Conservation (phyloP, 2,113 vertebrate genomes). For the Apteryx owenii region DNA sequence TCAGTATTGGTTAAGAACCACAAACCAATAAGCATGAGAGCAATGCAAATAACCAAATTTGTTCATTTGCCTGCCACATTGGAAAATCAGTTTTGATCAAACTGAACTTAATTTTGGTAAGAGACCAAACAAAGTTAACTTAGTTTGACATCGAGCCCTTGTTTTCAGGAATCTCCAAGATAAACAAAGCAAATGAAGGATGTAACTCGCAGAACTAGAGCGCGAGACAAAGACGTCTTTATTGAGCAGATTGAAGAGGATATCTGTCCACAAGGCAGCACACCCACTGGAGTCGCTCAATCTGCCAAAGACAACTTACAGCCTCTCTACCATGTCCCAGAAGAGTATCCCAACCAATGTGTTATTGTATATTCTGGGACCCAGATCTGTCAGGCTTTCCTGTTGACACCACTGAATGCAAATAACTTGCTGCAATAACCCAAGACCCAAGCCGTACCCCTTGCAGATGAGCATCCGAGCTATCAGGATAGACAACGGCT, state of each 20-base stretch:
- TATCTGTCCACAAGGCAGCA: not conserved
- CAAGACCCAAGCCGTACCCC: not conserved
- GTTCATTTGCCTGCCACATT: not conserved
- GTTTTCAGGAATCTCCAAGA: not conserved
- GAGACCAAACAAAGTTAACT: not conserved
- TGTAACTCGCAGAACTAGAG: not conserved
- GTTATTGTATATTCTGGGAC: not conserved
- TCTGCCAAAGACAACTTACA: not conserved
- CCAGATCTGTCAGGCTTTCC: not conserved
- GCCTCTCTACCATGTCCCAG: not conserved
- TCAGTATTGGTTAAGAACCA: not conserved
- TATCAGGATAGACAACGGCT: fast-evolving
- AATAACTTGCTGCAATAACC: not conserved
- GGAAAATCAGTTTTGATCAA: not conserved
- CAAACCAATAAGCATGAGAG: not conserved
- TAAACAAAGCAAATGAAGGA: not conserved
- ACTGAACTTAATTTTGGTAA: not conserved
- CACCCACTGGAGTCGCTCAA: not conserved
- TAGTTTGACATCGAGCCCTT: not conserved
- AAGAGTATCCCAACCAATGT: not conserved
- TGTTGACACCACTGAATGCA: not conserved
- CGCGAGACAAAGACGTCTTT: not conserved
- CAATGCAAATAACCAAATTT: not conserved
- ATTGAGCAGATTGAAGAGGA: not conserved
- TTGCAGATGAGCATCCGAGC: fast-evolving